Evolutionary conservation across 2,113 vertebrate species (phyloP), one percentile per base, ranked within the genome.

Genomic region (Fregata magnificens): DNA sequence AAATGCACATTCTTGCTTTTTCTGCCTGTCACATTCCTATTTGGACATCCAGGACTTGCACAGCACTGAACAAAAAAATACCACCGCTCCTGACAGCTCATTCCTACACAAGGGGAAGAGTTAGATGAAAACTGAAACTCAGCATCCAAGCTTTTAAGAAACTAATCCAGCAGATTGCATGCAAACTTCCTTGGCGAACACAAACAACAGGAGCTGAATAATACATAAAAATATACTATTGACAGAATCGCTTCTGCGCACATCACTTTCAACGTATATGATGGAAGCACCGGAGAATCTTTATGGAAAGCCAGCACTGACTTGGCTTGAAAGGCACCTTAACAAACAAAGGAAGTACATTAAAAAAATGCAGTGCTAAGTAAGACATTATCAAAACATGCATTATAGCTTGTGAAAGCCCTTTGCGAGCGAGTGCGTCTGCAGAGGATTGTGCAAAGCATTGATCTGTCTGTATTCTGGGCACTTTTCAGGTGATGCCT

Each of bases 321-420:
- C 73, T 88, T 3, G 26, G 91, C 86, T 95, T 96, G 82, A 96
- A 97, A 91, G 82, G 79, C 94, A 96, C 67, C 92, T 97, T 95
- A 95, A 95, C 79, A 91, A 96, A 95, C 76, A 96, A 95, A 97
- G 74, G 84, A 90, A 96, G 76, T 82, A 49, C 86, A 92, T 96
- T 96, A 36, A 40, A 95, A 94, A 95, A 94, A 65, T 38, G 86
- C 95, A 94, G 92, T 47, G 91, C 94, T 96, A 95, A 96, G 95
- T 96, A 95, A 96, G 94, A 94, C 90, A 92, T 95, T 87, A 96
- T 96, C 89, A 96, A 96, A 97, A 96, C 59, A 61, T 81, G 76
- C 91, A 90, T 93, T 91, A 96, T 5, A 78, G 38, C 94, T 97
- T 90, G 88, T 80, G 78, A 95, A 96, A n/a, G 61, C 47, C 93